Evolutionary conservation across 2,888 invertebrate species (phyloP).

Genomic region (Catocala fraxini): DNA sequence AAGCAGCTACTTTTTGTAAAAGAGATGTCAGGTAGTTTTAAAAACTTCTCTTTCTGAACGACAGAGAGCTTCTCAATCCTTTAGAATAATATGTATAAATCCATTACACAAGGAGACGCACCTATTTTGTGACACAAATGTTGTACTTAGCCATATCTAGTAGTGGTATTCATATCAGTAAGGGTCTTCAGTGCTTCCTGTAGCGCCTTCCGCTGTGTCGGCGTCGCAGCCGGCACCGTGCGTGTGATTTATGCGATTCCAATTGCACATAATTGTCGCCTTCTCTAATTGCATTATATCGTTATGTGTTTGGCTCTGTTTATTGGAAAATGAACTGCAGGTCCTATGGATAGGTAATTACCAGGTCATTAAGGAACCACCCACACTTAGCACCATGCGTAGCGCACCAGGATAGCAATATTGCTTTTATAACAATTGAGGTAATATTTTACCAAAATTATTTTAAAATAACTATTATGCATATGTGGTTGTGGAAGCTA

Average conservation of each 20-base stretch:
- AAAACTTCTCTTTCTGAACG: no score
- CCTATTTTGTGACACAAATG: not conserved
- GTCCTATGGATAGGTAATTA: not conserved
- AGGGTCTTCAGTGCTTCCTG: constrained; percentile 80
- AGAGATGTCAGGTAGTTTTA: no score
- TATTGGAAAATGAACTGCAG: not conserved
- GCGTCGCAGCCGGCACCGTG: constrained; percentile 69
- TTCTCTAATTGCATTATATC: constrained; percentile 56
- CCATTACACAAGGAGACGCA: not conserved
- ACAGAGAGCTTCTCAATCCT: no score
- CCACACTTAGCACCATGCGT: no score
- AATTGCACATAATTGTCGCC: constrained; percentile 77
- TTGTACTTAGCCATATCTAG: constrained; percentile 55
- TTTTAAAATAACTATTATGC: no score
- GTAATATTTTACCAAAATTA: no score
- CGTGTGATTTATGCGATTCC: constrained; percentile 81
- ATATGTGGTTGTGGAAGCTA: no score
- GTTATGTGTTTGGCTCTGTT: constrained; percentile 25
- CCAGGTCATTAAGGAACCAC: not conserved
- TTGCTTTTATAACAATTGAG: no score
- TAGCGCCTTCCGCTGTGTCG: constrained; percentile 73
- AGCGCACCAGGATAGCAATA: no score
- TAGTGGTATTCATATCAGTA: constrained; percentile 25
- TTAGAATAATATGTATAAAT: no score
- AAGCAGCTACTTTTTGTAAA: no score